phyloP scores from a whole-genome alignment of 2,888 invertebrate species.

The Heliconius sara region DNA sequence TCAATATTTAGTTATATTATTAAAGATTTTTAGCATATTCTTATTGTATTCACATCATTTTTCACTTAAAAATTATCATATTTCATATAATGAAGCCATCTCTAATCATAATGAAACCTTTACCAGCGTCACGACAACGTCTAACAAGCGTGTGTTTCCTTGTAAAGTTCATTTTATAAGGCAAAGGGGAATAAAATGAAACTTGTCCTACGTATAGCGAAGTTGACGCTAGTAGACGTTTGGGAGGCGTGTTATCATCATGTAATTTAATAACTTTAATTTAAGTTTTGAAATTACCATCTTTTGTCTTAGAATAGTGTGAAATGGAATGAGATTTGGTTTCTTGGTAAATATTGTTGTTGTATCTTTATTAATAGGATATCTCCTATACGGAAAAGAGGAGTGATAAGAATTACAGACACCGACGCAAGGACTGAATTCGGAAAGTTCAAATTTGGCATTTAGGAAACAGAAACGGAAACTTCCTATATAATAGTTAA shows the following conservation, averaged over 20 bases:
- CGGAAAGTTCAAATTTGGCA: no score
- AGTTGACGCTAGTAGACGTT: conserved; percentile 36
- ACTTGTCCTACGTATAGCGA: conserved; percentile 29
- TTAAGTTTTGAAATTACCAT: conserved; percentile 4
- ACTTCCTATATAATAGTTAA: no score
- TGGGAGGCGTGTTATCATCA: conserved; percentile 29
- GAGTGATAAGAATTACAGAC: no score
- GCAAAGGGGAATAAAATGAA: conserved; percentile 30
- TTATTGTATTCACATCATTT: no score
- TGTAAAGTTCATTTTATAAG: conserved; percentile 34
- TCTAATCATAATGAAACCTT: conserved; percentile 9
- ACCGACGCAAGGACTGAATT: no score
- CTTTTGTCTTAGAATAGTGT: not conserved
- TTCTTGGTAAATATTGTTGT: not conserved
- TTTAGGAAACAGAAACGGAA: no score
- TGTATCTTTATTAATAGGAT: not conserved
- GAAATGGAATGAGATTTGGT: not conserved
- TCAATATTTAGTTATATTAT: no score
- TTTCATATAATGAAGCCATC: not conserved
- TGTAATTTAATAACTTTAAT: conserved; percentile 25
- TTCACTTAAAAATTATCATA: no score
- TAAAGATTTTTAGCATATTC: no score
- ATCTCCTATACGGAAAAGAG: no score
- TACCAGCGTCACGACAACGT: not conserved
- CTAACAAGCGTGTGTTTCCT: conserved; percentile 37